phyloP scores from a whole-genome alignment of 2,888 invertebrate species.

The Euzophera pinguis region DNA sequence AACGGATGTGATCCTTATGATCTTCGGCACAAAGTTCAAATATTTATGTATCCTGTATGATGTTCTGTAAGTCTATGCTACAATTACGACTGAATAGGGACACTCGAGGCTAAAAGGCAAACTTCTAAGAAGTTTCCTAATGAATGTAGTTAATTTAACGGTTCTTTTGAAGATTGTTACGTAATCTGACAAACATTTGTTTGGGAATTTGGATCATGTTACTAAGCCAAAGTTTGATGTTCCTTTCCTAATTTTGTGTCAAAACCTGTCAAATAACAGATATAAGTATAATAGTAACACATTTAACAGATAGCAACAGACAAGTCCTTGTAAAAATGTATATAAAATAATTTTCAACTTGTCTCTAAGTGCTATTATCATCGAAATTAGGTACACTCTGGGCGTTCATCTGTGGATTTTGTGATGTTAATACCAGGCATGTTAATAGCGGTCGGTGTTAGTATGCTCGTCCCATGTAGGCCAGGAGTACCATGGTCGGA shows the following conservation, averaged over 20 bases:
- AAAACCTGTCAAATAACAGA: too few species aligned
- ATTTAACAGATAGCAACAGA: too few species aligned
- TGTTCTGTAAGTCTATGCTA: constrained; percentile 28
- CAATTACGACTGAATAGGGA: constrained; percentile 45
- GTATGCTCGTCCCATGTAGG: constrained; percentile 49
- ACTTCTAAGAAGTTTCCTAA: constrained; percentile 59
- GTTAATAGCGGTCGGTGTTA: constrained; percentile 22
- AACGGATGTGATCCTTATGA: constrained; percentile 25
- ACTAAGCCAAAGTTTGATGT: constrained; percentile 22
- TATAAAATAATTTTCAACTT: too few species aligned
- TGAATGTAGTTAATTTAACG: constrained; percentile 65
- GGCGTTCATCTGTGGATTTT: neutral
- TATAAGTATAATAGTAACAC: too few species aligned
- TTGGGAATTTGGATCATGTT: constrained; percentile 37
- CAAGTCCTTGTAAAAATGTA: too few species aligned
- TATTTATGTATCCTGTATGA: constrained; percentile 20
- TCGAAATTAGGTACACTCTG: neutral
- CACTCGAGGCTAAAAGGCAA: constrained; percentile 41
- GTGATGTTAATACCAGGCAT: constrained; percentile 36
- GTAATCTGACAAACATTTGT: constrained; percentile 46
- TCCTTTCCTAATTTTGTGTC: neutral
- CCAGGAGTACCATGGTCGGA: constrained; percentile 70
- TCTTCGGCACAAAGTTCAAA: constrained; percentile 26
- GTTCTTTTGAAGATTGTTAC: constrained; percentile 50
- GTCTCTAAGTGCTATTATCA: too few species aligned